Evolutionary conservation across 1,140 invertebrate genomes (phyloP), one percentile per base, ranked within the genome.

Genomic region (Rhizoglyphus robini): DNA sequence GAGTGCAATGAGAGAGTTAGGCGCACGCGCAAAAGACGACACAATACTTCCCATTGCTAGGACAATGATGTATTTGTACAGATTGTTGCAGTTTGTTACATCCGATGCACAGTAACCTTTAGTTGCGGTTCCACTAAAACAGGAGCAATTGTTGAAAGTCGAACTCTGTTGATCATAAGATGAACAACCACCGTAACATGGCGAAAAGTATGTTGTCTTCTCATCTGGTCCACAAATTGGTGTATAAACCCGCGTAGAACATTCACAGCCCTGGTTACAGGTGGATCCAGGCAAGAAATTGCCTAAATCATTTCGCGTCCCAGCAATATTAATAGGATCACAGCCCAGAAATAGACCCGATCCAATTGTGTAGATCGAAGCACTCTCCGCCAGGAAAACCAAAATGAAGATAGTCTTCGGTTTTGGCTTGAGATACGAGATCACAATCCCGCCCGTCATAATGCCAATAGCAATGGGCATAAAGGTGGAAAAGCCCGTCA

Each of bases 111-210:
- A 73, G 51, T 74, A 73, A 11, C 58, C 30, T 41, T 25, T 60
- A 11, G 25, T 32, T 32, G 30, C 20, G 5, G 13, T 8, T 5
- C 15, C 25, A n/a, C 4, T 8, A 5, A 11, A 25, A 60, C 58
- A 60, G 5, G 20, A 25, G 25, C 58, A 60, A 27, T 23, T 30
- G 8, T 25, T 11, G 27, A 60, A 60, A 11, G 30, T 11, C 30
- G 8, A n/a, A 60, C 4, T 60, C 18, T 13, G 5, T n/a, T 8
- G 8, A 46, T 63, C 25, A 29, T 25, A 13, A 13, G 11, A 20
- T 31, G 47, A 29, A 72, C 90, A 94, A 30, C 89, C 90, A 38
- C 88, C 89, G 73, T 90, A 86, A 75, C 90, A 94, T 29, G 89
- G 85, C 41, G 88, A 90, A 73, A 88, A 86, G 74, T 91, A 93